Percentiles rank a stretch among this genome's conserved stretches.
Evolutionary conservation across 2,888 invertebrate genomes (phyloP).

Genomic region (Troilus luridus): DNA sequence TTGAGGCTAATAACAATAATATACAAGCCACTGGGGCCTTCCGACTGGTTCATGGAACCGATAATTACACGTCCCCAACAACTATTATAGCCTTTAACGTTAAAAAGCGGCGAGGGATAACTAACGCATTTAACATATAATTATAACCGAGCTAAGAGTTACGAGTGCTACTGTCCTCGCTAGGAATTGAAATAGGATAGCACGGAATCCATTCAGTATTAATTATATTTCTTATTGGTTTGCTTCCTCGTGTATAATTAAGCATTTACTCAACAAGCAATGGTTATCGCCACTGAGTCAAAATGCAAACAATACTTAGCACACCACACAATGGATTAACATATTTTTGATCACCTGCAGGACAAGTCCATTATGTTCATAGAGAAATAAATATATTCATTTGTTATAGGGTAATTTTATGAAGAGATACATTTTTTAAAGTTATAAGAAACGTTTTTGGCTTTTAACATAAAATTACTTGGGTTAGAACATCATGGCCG

Average conservation of each 20-base stretch:
- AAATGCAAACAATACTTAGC: neutral
- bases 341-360: neutral
- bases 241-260: neutral
- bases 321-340: neutral
- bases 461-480: too few relatives aligned
- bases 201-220: neutral
- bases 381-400: neutral
- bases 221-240: neutral
- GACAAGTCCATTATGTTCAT: neutral
- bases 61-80: neutral
- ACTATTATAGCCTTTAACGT: constrained; percentile 34
- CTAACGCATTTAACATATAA: constrained; percentile 23
- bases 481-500: too few relatives aligned
- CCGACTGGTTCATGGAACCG: neutral
- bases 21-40: neutral
- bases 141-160: neutral
- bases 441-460: too few relatives aligned
- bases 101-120: constrained; percentile 24
- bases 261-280: neutral
- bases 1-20: constrained; percentile 25
- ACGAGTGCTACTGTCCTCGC: neutral
- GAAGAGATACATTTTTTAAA: too few relatives aligned
- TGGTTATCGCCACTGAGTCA: neutral
- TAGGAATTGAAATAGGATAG: neutral
- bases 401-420: neutral